These are phyloP conservation scores for Rhyacichthys aspro DNA, from an alignment of 2,797 vertebrate genomes.

Conservation along the genomic window DNA sequence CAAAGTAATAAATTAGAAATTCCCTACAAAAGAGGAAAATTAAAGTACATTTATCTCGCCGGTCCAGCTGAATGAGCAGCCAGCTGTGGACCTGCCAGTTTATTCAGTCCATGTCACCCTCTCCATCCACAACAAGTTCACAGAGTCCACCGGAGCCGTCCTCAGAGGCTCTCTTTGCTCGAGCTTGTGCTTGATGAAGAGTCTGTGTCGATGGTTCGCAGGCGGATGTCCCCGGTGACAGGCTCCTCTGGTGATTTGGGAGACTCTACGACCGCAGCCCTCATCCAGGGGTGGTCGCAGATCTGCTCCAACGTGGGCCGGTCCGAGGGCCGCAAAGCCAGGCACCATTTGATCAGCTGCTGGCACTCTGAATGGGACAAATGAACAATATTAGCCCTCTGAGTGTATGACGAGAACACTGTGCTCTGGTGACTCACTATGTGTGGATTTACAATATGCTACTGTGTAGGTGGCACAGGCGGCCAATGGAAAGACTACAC, in stretches of 20 bases:
- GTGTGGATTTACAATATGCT: constrained; percentile 10
- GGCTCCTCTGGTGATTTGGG: constrained; percentile 81
- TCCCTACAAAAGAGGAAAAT: constrained; percentile 79
- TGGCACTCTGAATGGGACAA: constrained; percentile 86
- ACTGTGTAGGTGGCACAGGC: constrained; percentile 12
- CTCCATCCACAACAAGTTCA: constrained; percentile 58
- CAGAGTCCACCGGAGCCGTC: constrained; percentile 58
- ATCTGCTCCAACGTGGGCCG: constrained; percentile 97
- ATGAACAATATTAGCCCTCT: constrained; percentile 4
- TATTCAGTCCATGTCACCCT: constrained; percentile 61
- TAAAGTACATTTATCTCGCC: constrained; percentile 62
- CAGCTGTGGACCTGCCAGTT: constrained; percentile 46
- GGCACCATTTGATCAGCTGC: constrained; percentile 97
- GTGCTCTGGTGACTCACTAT: constrained; percentile 26
- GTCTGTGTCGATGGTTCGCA: constrained; percentile 89
- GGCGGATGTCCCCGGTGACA: constrained; percentile 83
- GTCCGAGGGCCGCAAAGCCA: constrained; percentile 94
- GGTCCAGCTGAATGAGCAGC: constrained; percentile 42
- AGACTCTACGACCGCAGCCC: constrained; percentile 65
- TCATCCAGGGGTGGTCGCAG: constrained; percentile 95
- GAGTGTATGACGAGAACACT: constrained; percentile 1
- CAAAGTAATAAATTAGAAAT: constrained; percentile 86
- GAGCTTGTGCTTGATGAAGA: constrained; percentile 94
- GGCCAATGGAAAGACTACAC: constrained; percentile 22
- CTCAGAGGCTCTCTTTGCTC: constrained; percentile 95